These are phyloP conservation scores for Aphaenogaster floridana DNA, from an alignment of 1,140 invertebrate genomes.

Conservation along the genomic window DNA sequence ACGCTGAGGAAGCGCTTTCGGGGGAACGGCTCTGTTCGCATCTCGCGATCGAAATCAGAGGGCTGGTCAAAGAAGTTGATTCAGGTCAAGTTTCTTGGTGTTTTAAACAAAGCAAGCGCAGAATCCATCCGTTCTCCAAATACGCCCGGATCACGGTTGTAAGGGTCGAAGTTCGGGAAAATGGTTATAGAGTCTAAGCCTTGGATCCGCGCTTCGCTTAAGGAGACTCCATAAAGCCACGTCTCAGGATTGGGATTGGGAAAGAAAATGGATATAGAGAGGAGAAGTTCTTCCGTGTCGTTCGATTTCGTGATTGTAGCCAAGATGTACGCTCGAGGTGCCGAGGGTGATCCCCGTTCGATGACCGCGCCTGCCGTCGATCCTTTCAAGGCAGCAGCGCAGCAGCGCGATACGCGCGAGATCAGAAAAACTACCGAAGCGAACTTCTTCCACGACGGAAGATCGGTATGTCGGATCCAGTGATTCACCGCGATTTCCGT, in stretches of 20 bases:
- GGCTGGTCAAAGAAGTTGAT: slow-evolving; percentile 18
- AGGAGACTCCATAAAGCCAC: slow-evolving; percentile 41
- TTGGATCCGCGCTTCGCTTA: slow-evolving; percentile 24
- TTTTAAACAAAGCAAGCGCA: slow-evolving; percentile 42
- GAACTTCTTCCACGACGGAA: slow-evolving; percentile 50
- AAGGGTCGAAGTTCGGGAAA: slow-evolving; percentile 45
- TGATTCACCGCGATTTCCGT: slow-evolving; percentile 52
- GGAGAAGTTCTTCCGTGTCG: slow-evolving; percentile 24
- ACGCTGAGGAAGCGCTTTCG: neutral
- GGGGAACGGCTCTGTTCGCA: neutral
- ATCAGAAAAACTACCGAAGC: slow-evolving; percentile 61
- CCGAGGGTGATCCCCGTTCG: slow-evolving; percentile 54
- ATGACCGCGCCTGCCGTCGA: slow-evolving; percentile 56
- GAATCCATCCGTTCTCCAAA: slow-evolving; percentile 53
- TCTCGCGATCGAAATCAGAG: slow-evolving; percentile 10
- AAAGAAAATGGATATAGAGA: slow-evolving; percentile 18
- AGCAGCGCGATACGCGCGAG: slow-evolving; percentile 29
- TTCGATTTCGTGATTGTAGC: slow-evolving; percentile 57
- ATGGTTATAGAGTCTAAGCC: slow-evolving; percentile 49
- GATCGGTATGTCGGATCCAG: slow-evolving; percentile 45
- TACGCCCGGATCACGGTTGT: slow-evolving; percentile 6
- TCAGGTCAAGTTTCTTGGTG: slow-evolving; percentile 30
- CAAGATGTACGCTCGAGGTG: slow-evolving; percentile 7
- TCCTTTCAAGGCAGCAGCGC: slow-evolving; percentile 35
- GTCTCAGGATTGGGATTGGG: neutral